These are phyloP conservation scores for Calyptomena viridis DNA, from an alignment of 2,113 vertebrate species.

Conservation along the genomic window DNA sequence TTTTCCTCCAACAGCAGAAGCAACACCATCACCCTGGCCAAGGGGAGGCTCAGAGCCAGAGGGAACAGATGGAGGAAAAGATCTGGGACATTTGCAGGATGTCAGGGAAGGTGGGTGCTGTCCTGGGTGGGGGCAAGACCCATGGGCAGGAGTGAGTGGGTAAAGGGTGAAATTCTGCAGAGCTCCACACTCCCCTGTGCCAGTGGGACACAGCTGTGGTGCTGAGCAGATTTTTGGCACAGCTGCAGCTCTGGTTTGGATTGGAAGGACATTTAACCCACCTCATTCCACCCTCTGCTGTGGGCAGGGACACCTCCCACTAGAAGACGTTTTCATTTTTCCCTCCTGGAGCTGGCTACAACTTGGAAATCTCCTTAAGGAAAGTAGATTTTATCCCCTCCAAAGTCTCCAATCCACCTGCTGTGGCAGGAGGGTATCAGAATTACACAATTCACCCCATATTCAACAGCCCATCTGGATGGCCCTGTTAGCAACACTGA, in stretches of 20 bases:
- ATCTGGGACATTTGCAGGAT: background rate
- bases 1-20: background rate
- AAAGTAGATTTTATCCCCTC: background rate
- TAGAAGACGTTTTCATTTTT: fast-evolving
- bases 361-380: background rate
- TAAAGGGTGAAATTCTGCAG: background rate
- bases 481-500: background rate
- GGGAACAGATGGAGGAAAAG: background rate
- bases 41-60: background rate
- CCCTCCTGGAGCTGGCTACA: background rate
- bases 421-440: background rate
- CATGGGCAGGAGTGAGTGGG: fast-evolving
- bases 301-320: background rate
- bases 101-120: background rate
- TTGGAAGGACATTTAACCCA: background rate
- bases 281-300: background rate
- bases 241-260: background rate
- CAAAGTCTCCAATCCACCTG: fast-evolving
- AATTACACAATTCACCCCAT: background rate
- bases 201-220: fast-evolving
- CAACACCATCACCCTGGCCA: background rate
- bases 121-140: background rate
- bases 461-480: fast-evolving
- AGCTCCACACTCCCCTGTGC: fast-evolving
- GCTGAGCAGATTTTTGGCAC: background rate